Evolutionary conservation across 2,113 vertebrate species (phyloP), one percentile per base, ranked within the genome.

Genomic region (Dicrurus megarhynchus): DNA sequence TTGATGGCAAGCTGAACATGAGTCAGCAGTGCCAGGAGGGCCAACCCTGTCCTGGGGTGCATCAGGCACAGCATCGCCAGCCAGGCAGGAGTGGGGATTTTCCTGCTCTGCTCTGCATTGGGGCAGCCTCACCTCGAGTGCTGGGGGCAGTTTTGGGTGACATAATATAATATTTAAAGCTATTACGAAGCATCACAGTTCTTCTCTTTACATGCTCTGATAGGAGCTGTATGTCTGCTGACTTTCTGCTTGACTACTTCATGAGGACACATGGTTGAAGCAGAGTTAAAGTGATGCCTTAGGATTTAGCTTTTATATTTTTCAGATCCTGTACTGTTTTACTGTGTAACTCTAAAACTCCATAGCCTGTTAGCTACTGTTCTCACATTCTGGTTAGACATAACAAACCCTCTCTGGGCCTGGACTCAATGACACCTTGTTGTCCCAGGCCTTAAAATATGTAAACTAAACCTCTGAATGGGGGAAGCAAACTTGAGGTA

Each of bases 91-190:
- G 22, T 33, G 22, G n/a, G 49, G 23, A 65, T 41, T 49, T 30
- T 55, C 35, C 44, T 0, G 0, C 23, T 41, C 28, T 49, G n/a
- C 28, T n/a, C 30, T 82, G 35, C 1, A 0, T 12, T 74, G 50
- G 41, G 4, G 6, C 1, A 0, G 41, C 20, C 42, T 75, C 35
- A 35, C 16, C 20, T 42, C 1, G 0, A 84, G 12, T 56, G 7
- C 32, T n/a, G 10, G 11, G 23, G 3, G 23, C 14, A 8, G 3
- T 16, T 74, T 30, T 65, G 19, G 2, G 10, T 41, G 30, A 15
- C 32, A 7, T 23, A n/a, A 28, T n/a, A 4, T 10, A 16, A 49
- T 4, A 41, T 28, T 9, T n/a, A 57, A 67, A 57, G 10, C 10
- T 75, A 24, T 24, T 75, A 65, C 30, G 75, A 57, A 22, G 20